Evolutionary conservation across 2,113 vertebrate species (phyloP), one percentile per base, ranked within the genome.

Genomic region (Chloropsis hardwickii): DNA sequence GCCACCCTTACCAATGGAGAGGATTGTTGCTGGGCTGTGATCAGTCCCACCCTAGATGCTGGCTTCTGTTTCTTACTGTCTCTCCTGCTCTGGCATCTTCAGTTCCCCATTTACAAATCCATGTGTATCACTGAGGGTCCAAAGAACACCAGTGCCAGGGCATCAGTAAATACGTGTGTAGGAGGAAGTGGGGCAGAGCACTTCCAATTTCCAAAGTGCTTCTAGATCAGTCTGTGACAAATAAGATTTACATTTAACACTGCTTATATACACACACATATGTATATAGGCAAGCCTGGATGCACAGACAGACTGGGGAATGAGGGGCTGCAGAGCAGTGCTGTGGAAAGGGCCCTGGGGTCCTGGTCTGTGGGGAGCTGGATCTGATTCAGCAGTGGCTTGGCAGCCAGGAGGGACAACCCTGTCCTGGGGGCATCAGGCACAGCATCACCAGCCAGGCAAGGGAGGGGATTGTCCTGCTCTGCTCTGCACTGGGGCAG

Each of bases 91-190:
- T 21, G 18, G 14, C 20, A 64, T 69, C 54, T 94, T 79, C 57
- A 20, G 14, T 80, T 88, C 61, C 60, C 40, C 31, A 8, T 80
- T 79, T 83, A 66, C 31, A 80, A 82, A 61, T 51, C 11, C 0
- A 0, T 28, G 8, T n/a, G 3, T 73, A 39, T 48, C 21, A 37
- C 21, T 4, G 2, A 64, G 24, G 25, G n/a, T 53, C 45, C 39
- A 80, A 64, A 71, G 39, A 65, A 81, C 1, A 2, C 39, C 10
- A 7, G 7, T 73, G 17, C 33, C 2, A 8, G 31, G 28, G 18
- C n/a, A 8, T 19, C 11, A 31, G 42, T 45, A 85, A 71, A 76
- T 62, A 44, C 6, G 8, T 51, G 17, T 40, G 27, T 9, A 81
- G 77, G 54, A 81, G 18, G 47, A 56, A 60, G 27, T 0, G 1